A percentile compares a stretch with the other conserved stretches of the same genome.
These are phyloP conservation scores for Halocynthia aurantium DNA, from an alignment of 23 tunicate species.

Conservation along the genomic window DNA sequence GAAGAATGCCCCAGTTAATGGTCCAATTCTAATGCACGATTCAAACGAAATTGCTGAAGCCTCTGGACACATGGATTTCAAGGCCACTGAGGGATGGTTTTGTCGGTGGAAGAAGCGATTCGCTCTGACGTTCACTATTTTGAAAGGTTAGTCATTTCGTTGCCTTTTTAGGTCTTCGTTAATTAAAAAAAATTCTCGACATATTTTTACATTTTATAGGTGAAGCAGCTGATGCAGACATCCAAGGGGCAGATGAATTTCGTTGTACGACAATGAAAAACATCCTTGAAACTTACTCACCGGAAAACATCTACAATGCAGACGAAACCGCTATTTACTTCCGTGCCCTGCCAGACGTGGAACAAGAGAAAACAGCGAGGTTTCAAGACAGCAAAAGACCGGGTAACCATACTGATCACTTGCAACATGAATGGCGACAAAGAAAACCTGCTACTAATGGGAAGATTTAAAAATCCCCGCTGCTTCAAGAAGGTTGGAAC, in stretches of 20 bases:
- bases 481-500: slow-evolving; percentile 29
- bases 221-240: slow-evolving; percentile 29
- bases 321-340: slow-evolving; percentile 25
- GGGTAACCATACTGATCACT: slow-evolving; percentile 28
- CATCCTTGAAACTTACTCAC: slow-evolving; percentile 22
- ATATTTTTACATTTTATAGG: slow-evolving; percentile 21
- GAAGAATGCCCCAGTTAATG: slow-evolving; percentile 23
- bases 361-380: slow-evolving; percentile 27
- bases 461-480: slow-evolving; percentile 24
- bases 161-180: slow-evolving; percentile 6
- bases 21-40: slow-evolving; percentile 24
- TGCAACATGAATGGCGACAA: slow-evolving; percentile 38
- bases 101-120: slow-evolving; percentile 25
- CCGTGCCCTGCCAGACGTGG: slow-evolving; percentile 26
- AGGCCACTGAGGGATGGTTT: slow-evolving; percentile 35
- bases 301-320: slow-evolving; percentile 25
- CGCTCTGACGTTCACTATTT: slow-evolving; percentile 17
- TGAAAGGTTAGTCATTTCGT: slow-evolving; percentile 18
- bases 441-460: slow-evolving; percentile 21
- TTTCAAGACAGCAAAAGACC: slow-evolving; percentile 29
- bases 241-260: slow-evolving; percentile 18
- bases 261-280: slow-evolving; percentile 21
- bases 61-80: slow-evolving; percentile 23
- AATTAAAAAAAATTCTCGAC: slow-evolving; percentile 3
- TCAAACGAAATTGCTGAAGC: slow-evolving; percentile 30